phyloP scores from a whole-genome alignment of 1,140 invertebrate genomes.

The Saccostrea glomerata region DNA sequence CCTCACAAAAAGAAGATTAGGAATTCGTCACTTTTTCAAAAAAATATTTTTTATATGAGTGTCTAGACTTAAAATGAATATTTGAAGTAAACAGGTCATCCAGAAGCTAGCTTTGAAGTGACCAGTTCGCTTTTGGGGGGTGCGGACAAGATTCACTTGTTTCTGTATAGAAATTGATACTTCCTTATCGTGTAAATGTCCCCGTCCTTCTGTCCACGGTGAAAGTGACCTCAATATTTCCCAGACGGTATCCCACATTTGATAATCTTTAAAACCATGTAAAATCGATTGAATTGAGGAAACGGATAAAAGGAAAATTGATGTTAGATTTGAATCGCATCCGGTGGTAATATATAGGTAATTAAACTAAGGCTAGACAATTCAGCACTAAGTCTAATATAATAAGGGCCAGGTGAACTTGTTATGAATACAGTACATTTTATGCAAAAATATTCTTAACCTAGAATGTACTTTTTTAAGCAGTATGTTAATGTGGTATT shows the following conservation, averaged over 20 bases:
- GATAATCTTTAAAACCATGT: background rate
- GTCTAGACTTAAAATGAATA: conserved; percentile 4
- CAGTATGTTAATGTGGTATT: background rate
- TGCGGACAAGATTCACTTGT: background rate
- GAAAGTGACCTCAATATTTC: conserved; percentile 19
- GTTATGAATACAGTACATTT: too few relatives aligned
- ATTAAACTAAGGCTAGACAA: background rate
- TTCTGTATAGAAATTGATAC: background rate
- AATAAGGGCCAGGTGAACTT: too few relatives aligned
- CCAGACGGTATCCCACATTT: background rate
- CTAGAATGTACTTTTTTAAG: background rate
- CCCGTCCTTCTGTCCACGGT: background rate
- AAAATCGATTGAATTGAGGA: conserved; percentile 30
- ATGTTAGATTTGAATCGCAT: conserved; percentile 14
- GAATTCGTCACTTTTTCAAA: conserved; percentile 1
- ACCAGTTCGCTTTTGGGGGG: background rate
- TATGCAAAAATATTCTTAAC: background rate
- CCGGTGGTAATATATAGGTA: conserved; percentile 3
- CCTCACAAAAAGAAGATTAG: conserved; percentile 6
- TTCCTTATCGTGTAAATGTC: background rate
- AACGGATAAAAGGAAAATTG: conserved; percentile 15
- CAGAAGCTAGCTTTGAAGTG: background rate
- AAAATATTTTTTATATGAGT: conserved; percentile 7
- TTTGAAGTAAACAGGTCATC: background rate
- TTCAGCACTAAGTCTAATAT: too few relatives aligned